Evolutionary conservation across 1,140 invertebrate genomes (phyloP).

Genomic region (Danaus plexippus): DNA sequence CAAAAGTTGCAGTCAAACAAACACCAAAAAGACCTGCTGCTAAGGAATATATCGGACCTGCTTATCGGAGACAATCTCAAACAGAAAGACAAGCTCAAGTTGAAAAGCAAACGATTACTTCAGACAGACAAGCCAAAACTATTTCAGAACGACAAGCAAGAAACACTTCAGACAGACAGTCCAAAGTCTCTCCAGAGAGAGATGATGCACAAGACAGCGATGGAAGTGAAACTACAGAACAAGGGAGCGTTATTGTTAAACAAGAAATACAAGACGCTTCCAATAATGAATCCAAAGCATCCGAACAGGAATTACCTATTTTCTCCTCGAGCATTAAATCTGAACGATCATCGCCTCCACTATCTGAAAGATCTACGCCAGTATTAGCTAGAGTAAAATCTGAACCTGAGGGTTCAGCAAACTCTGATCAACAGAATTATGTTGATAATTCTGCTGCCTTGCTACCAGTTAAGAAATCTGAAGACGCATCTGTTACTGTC

Average conservation of each 20-base stretch:
- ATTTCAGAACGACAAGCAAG: too few relatives aligned
- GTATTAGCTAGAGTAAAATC: slow-evolving; percentile 47
- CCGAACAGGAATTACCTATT: slow-evolving; percentile 26
- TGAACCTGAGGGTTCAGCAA: slow-evolving; percentile 32
- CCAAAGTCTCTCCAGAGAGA: slow-evolving; percentile 28
- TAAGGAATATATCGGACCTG: slow-evolving; percentile 23
- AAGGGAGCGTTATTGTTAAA: slow-evolving; percentile 41
- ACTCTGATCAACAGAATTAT: slow-evolving; percentile 3
- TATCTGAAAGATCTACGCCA: slow-evolving; percentile 37
- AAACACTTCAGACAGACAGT: slow-evolving; percentile 9
- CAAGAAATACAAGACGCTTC: slow-evolving; percentile 39
- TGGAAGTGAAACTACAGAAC: slow-evolving; percentile 20
- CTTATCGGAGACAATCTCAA: slow-evolving; percentile 19
- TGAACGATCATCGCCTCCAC: slow-evolving; percentile 45
- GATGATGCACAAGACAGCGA: slow-evolving; percentile 29
- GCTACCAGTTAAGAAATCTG: slow-evolving; percentile 47
- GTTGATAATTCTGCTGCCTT: slow-evolving; percentile 22
- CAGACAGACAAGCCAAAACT: too few relatives aligned
- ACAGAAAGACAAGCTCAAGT: slow-evolving; percentile 1
- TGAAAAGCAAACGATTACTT: too few relatives aligned
- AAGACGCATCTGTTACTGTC: slow-evolving; percentile 42
- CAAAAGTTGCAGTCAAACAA: slow-evolving; percentile 50
- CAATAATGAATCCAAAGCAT: slow-evolving; percentile 19
- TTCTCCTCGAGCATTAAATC: slow-evolving; percentile 53
- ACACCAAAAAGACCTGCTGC: slow-evolving; percentile 48